These are phyloP conservation scores for Pithys albifrons DNA, from an alignment of 2,113 vertebrate species.

Conservation along the genomic window DNA sequence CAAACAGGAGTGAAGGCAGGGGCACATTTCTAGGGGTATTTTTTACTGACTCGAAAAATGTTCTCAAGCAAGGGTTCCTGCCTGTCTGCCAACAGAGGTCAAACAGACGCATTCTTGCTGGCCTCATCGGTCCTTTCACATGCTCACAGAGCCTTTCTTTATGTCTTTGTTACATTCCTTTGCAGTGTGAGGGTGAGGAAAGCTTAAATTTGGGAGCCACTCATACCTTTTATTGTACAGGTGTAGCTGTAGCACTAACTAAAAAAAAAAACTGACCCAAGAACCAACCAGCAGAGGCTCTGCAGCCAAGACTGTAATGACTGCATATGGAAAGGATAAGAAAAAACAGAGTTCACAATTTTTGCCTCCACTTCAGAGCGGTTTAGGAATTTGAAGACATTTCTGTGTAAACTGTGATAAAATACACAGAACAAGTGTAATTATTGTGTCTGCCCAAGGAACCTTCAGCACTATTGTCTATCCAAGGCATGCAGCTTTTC, in stretches of 20 bases:
- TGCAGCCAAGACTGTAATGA: not conserved
- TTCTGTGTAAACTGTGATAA: not conserved
- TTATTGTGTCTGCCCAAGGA: not conserved
- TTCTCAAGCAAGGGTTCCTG: not conserved
- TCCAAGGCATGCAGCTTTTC: not conserved
- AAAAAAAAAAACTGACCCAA: not conserved
- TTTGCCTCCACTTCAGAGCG: not conserved
- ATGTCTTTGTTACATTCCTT: not conserved
- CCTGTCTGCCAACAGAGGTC: not conserved
- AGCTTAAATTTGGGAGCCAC: not conserved
- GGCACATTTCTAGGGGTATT: not conserved
- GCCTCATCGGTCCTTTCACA: not conserved
- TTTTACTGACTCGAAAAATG: not conserved
- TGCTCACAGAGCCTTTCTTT: not conserved
- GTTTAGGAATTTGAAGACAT: not conserved
- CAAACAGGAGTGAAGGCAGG: not conserved
- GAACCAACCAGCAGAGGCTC: not conserved
- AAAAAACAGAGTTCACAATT: accelerated
- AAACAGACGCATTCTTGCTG: accelerated
- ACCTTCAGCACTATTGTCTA: not conserved
- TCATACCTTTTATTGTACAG: not conserved
- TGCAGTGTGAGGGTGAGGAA: not conserved
- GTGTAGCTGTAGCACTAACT: not conserved
- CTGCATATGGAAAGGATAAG: not conserved
- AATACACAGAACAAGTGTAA: not conserved